phyloP scores from a whole-genome alignment of 2,888 invertebrate genomes.

The Monopis laevigella region DNA sequence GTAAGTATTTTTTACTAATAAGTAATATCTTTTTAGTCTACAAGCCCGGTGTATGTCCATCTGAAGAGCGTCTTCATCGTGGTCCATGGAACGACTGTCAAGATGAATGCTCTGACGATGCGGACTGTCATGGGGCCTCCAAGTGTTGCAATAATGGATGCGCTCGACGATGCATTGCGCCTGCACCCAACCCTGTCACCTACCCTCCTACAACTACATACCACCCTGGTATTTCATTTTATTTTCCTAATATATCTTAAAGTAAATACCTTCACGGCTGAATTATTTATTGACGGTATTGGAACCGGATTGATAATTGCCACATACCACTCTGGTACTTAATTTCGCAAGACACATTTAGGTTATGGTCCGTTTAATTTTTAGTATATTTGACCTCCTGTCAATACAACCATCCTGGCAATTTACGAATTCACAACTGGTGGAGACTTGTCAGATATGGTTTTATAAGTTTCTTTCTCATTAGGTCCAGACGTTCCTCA shows the following conservation, averaged over 20 bases:
- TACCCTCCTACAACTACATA: slow-evolving; percentile 1
- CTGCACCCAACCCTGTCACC: slow-evolving; percentile 33
- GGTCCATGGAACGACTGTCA: slow-evolving; percentile 58
- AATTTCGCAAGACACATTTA: no score
- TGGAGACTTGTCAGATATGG: no score
- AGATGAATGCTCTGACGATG: slow-evolving; percentile 80
- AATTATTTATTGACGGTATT: no score
- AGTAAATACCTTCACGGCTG: no score
- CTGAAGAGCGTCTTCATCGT: slow-evolving; percentile 14
- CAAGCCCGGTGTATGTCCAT: slow-evolving; percentile 77
- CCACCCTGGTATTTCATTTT: not conserved
- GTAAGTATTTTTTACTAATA: no score
- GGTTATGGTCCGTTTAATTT: no score
- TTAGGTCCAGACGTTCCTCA: slow-evolving; percentile 32
- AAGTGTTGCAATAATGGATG: slow-evolving; percentile 89
- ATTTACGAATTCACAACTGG: no score
- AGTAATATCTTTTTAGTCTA: slow-evolving; percentile 55
- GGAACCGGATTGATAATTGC: no score
- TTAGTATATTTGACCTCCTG: no score
- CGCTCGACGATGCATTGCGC: slow-evolving; percentile 74
- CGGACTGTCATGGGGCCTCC: slow-evolving; percentile 78
- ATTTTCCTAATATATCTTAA: no score
- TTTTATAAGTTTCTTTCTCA: not conserved
- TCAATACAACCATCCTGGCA: no score
- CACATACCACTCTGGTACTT: no score